A percentile compares a stretch with the other conserved stretches of the same genome.
These are phyloP conservation scores for Ypsolopha sequella DNA, from an alignment of 2,888 invertebrate genomes.

Conservation along the genomic window DNA sequence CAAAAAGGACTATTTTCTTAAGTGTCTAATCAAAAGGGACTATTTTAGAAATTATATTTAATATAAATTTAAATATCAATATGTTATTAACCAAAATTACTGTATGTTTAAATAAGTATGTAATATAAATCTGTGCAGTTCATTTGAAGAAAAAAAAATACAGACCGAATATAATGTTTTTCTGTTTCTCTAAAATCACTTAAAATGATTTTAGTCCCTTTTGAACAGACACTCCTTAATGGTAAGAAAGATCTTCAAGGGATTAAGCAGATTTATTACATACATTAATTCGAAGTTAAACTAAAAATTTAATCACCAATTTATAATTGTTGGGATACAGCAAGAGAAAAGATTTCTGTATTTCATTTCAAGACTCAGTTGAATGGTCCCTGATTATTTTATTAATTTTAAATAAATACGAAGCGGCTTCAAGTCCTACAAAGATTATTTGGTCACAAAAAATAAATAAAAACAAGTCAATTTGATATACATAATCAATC, in stretches of 20 bases:
- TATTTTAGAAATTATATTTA: slow-evolving; percentile 3
- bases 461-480: not conserved
- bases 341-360: slow-evolving; percentile 12
- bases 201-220: too few species aligned
- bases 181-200: too few species aligned
- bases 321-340: slow-evolving; percentile 12
- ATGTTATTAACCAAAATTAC: too few species aligned
- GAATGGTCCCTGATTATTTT: slow-evolving; percentile 19
- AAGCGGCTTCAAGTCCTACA: not conserved
- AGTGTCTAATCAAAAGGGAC: slow-evolving; percentile 16
- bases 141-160: too few species aligned
- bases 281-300: not conserved
- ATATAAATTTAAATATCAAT: not conserved
- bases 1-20: slow-evolving; percentile 27
- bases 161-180: too few species aligned
- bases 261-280: not conserved
- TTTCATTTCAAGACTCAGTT: slow-evolving; percentile 11
- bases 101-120: too few species aligned
- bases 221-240: too few species aligned
- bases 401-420: not conserved
- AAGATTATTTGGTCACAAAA: not conserved
- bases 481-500: not conserved
- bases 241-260: too few species aligned
- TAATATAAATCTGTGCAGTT: too few species aligned
- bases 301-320: not conserved